Conservation (phyloP, 2,888 invertebrate genomes). For the Campoletis raptor region DNA sequence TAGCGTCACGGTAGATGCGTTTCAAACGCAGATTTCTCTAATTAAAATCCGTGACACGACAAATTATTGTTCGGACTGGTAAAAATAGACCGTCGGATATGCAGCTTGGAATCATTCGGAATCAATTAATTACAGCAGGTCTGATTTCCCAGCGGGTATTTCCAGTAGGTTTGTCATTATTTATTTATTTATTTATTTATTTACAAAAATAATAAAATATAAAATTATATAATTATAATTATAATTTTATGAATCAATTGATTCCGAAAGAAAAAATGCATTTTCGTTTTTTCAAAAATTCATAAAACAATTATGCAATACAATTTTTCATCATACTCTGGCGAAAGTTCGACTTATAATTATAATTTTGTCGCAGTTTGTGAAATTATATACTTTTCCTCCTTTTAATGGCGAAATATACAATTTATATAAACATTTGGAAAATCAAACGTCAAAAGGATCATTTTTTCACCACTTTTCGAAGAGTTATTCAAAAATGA, state of each 20-base stretch:
- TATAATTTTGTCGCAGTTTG: no score
- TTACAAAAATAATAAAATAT: no score
- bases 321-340: neutral
- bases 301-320: neutral
- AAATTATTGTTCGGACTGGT: conserved; percentile 51
- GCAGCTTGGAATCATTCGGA: conserved; percentile 38
- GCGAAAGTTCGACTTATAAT: no score
- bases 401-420: no score
- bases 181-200: no score
- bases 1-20: conserved; percentile 20
- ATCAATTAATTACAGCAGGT: conserved; percentile 58
- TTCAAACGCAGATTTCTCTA: conserved; percentile 55
- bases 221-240: no score
- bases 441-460: neutral
- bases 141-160: conserved; percentile 31
- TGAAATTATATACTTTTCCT: no score
- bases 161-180: neutral
- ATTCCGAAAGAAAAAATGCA: conserved; percentile 6
- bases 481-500: neutral
- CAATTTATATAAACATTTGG: neutral
- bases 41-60: conserved; percentile 62
- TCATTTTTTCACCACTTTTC: neutral
- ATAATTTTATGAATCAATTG: conserved; percentile 41
- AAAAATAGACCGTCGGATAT: conserved; percentile 42
- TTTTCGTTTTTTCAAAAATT: neutral